Percentiles rank a stretch among this genome's conserved stretches.
These are phyloP conservation scores for Megalops cyprinoides DNA, from an alignment of 2,797 vertebrate species.

Conservation along the genomic window DNA sequence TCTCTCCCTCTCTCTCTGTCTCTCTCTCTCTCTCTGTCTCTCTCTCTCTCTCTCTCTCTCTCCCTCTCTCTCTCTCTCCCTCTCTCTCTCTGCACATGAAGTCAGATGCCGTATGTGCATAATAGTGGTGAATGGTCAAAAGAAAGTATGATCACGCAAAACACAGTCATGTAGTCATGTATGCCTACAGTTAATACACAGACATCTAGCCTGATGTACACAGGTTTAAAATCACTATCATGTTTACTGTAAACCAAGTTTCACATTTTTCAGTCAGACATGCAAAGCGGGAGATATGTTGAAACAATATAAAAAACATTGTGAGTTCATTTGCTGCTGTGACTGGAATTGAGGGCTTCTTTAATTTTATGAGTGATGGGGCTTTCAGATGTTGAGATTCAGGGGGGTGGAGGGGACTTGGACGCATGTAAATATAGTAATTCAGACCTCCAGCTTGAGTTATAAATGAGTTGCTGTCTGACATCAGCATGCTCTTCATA, in stretches of 20 bases:
- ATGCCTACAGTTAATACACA: background rate
- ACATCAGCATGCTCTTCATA: background rate
- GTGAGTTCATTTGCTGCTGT: background rate
- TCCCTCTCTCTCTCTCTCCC: background rate
- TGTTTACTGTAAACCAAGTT: background rate
- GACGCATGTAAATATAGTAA: background rate
- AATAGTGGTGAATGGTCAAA: too few relatives aligned
- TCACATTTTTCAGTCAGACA: background rate
- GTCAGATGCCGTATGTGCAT: background rate
- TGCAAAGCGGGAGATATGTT: background rate
- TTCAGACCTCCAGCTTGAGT: background rate
- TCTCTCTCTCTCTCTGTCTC: background rate
- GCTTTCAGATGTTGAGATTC: background rate
- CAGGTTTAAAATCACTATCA: background rate
- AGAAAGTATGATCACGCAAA: background rate
- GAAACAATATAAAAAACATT: background rate
- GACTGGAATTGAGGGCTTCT: background rate
- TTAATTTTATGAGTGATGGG: background rate
- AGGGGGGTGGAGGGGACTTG: background rate
- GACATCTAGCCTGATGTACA: background rate
- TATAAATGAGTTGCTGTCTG: background rate
- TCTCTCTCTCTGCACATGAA: background rate
- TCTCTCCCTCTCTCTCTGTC: background rate
- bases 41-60: background rate
- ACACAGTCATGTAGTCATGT: background rate